Evolutionary conservation across 2,113 vertebrate species (phyloP), one percentile per base, ranked within the genome.

Genomic region (Pelmatolapia mariae): DNA sequence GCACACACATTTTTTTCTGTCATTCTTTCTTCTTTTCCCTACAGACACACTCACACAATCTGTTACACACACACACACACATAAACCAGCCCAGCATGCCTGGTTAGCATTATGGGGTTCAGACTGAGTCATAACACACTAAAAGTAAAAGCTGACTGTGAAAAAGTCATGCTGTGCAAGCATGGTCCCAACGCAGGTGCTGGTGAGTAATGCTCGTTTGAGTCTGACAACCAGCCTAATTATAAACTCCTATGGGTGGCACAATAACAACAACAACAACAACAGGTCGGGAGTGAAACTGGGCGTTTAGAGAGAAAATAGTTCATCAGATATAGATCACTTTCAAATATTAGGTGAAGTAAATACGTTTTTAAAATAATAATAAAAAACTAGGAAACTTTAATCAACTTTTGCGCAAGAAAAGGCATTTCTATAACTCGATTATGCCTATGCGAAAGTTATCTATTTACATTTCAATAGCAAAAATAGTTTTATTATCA

Each of bases 111-210:
- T 87, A 90, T 80, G 89, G 86, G 88, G 53, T 91, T 85, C 85
- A 89, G 76, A 87, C 89, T 95, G 95, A 95, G 90, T 95, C 93
- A 94, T 85, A 93, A 87, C 86, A 86, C 91, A 89, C 86, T 91
- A 92, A 93, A 95, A 93, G 92, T 89, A 89, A 89, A 87, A 91
- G 92, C 93, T 92, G 92, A 82, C 86, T 93, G 93, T 89, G 91
- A 90, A 91, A 89, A 86, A 84, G 81, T 71, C 93, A 80, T 84
- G 86, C 91, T 93, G 94, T 85, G 93, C 6, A 91, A 86, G 86
- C 91, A 89, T 88, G 87, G 84, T 88, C 87, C 92, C 91, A 81
- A 91, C 94, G 50, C 94, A 94, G 94, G 92, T 94, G 92, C 92
- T 91, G 87, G 85, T 91, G 92, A 93, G 85, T 89, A 90, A 94